Conservation (phyloP, 2,888 invertebrate species). For the Tipula lateralis region DNA sequence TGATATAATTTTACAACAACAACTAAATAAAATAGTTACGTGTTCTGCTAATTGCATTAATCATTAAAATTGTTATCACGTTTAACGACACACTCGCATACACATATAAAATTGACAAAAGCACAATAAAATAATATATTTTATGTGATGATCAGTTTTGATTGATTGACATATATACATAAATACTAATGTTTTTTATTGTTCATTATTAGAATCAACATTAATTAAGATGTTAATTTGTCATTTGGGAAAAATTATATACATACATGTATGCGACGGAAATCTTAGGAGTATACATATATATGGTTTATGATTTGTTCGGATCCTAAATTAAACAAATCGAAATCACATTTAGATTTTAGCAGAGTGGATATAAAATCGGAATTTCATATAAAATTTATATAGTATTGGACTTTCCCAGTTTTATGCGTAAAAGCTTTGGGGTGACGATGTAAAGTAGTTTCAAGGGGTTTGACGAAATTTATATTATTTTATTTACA, state of each 20-base stretch:
- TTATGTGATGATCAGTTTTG: neutral
- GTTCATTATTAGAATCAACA: neutral
- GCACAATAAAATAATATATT: neutral
- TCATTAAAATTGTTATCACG: slow-evolving; percentile 9
- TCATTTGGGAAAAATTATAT: neutral
- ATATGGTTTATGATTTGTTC: neutral
- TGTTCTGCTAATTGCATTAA: slow-evolving; percentile 1
- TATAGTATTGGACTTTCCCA: neutral
- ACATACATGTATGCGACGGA: neutral
- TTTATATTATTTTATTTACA: neutral
- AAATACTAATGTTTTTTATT: neutral
- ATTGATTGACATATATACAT: neutral
- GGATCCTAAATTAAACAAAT: neutral
- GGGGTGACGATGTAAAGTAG: too few relatives aligned
- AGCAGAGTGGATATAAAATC: neutral
- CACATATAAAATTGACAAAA: neutral
- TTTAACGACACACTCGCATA: neutral
- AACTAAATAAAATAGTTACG: neutral
- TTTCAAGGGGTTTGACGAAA: neutral
- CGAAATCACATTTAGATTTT: neutral
- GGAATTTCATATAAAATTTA: neutral
- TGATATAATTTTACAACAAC: neutral
- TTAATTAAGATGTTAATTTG: slow-evolving; percentile 9
- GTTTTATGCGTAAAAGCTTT: too few relatives aligned
- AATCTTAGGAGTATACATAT: neutral